Evolutionary conservation across 2,888 invertebrate genomes (phyloP), one percentile per base, ranked within the genome.

Genomic region (Callinectes sapidus): DNA sequence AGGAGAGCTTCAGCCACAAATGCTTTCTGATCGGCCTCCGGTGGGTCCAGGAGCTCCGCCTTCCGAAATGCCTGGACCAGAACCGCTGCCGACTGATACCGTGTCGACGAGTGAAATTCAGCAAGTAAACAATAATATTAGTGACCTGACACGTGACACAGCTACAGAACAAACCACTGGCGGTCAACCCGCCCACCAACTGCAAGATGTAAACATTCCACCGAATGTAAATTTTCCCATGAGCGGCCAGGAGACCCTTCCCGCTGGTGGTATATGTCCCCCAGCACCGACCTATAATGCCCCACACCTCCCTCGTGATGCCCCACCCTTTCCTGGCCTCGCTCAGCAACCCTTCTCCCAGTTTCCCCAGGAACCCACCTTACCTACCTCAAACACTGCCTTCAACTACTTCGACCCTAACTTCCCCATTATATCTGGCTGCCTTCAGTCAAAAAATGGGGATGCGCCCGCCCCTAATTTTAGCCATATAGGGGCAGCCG

Each of bases 381-480:
- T 90, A 35, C 18, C 87, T 87, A 90, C 39, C 23, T 55, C 88
- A 71, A 81, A 90, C n/a, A 55, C 92, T 32, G 32, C 90, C 86
- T 77, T 92, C n/a, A 77, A 90, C 77, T 92, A 90, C 48, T 93
- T 88, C 89, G 92, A 93, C 81, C 86, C 90, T 14, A 91, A 92
- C 89, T 92, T 92, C 88, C 90, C 92, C 71, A 48, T 61, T 3
- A 91, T 90, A 81, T 61, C 90, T 86, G 90, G 89, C 42, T 94
- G 61, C 71, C 87, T 89, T 13, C 92, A 92, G 92, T 90, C 92
- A 94, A 94, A 94, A 94, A 94, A 94, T 93, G 93, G 92, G 92
- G 92, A 92, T 92, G 92, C 94, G 94, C 94, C 94, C 94, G 94
- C 93, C 94, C 92, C 93, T 94, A 93, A 77, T 87, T 55, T 88